Evolutionary conservation across 1,140 invertebrate genomes (phyloP).

Genomic region (Ostrea edulis): DNA sequence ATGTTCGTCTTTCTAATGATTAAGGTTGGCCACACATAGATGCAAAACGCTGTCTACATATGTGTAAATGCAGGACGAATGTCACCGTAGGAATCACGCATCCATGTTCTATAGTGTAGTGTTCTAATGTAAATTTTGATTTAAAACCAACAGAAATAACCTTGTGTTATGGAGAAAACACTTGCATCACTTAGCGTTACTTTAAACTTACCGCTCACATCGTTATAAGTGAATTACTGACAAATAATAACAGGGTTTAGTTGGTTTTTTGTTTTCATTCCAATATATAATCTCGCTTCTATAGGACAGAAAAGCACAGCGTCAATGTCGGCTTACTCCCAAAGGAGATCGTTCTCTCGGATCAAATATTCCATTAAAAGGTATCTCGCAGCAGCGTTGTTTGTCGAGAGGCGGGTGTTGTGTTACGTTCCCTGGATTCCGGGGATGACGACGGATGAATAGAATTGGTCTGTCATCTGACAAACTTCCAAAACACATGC

Average conservation of each 20-base stretch:
- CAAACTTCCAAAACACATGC: background rate
- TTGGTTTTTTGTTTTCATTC: too few species aligned
- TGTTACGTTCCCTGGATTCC: background rate
- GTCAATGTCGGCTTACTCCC: background rate
- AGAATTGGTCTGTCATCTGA: background rate
- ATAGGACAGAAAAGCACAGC: background rate
- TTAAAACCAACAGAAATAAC: conserved; percentile 7
- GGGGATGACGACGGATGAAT: background rate
- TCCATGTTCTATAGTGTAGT: background rate
- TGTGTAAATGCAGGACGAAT: too few species aligned
- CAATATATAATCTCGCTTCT: background rate
- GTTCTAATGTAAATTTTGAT: background rate
- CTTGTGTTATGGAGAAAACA: conserved; percentile 3
- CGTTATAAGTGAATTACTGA: too few species aligned
- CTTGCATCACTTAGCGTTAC: background rate
- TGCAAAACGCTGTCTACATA: too few species aligned
- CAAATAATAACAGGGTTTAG: too few species aligned
- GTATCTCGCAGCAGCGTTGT: background rate
- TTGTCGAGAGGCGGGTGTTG: background rate
- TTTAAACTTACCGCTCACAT: too few species aligned
- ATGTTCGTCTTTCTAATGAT: too few species aligned
- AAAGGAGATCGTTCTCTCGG: background rate
- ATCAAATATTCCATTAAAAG: conserved; percentile 16
- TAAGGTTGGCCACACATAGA: too few species aligned
- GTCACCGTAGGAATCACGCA: too few species aligned